These are phyloP conservation scores for Lutjanus argentimaculatus DNA, from an alignment of 2,797 vertebrate species.

Conservation along the genomic window DNA sequence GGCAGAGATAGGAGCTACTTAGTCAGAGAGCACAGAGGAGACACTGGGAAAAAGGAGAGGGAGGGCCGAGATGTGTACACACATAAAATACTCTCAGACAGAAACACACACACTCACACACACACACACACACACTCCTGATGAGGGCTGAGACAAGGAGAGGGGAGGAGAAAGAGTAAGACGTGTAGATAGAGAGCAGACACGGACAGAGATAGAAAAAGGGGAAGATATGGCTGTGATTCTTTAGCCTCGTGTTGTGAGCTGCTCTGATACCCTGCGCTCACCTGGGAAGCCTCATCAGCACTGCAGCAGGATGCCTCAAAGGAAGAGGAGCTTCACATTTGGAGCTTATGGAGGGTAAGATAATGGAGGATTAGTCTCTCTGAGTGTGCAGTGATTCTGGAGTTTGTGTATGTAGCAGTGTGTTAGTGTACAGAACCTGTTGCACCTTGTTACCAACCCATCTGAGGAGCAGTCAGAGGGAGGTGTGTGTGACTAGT, in stretches of 20 bases:
- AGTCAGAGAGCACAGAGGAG: conserved; percentile 56
- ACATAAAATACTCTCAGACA: conserved; percentile 59
- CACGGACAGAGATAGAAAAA: conserved; percentile 6
- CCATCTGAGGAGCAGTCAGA: conserved; percentile 13
- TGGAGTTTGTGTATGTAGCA: background rate
- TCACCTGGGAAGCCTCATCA: conserved; percentile 48
- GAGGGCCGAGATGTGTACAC: conserved; percentile 52
- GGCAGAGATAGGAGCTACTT: conserved; percentile 67
- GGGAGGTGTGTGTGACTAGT: conserved; percentile 25
- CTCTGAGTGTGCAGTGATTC: conserved; percentile 14
- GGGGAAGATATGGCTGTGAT: conserved; percentile 22
- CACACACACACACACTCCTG: conserved; percentile 37
- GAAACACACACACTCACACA: conserved; percentile 41
- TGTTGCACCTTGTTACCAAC: conserved; percentile 56
- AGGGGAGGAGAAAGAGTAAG: conserved; percentile 47
- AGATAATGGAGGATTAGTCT: conserved; percentile 56
- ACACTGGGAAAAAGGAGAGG: conserved; percentile 37
- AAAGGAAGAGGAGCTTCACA: conserved; percentile 86
- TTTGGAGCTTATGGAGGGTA: conserved; percentile 89
- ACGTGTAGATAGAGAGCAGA: conserved; percentile 44
- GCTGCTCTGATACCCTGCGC: conserved; percentile 26
- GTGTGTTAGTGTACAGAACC: conserved; percentile 16
- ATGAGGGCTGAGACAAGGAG: conserved; percentile 67
- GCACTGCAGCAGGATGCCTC: conserved; percentile 76
- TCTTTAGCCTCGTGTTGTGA: conserved; percentile 25